Evolutionary conservation across 2,797 vertebrate species (phyloP), one percentile per base, ranked within the genome.

Genomic region (Merluccius polli): DNA sequence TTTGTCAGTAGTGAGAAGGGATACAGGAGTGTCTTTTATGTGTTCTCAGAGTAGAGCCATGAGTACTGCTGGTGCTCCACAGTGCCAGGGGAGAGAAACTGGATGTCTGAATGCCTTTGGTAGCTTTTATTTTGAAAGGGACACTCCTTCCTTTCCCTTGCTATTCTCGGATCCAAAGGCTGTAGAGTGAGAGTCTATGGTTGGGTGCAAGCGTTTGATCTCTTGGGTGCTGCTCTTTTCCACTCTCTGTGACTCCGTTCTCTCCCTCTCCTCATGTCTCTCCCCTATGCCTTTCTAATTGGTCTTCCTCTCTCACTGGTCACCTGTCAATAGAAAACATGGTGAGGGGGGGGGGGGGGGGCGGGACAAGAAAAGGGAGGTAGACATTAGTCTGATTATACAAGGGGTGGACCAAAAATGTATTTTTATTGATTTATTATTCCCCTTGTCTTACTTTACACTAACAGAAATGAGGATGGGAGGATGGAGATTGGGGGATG

Each of bases 311-410:
- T 63, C 52, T 63, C n/a, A 6, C 52, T 11, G n/a, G 48, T 52
- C 86, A 85, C 82, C 77, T 75, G 80, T 83, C 86, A n/a, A 81
- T 85, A 83, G 80, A 84, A 88, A 81, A 90, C 83, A 87, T 89
- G 87, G 84, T 32, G 75, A 87, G 74, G 85, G 79, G 87, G 86
- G 81, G 36, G 74, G 72, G 38, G 71, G 67, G 33, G 78, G 41
- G 80, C 74, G 29, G 76, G 80, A 72, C 69, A 82, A 67, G 76
- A 18, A 30, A 69, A n/a, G n/a, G n/a, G n/a, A n/a, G n/a, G n/a
- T n/a, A n/a, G n/a, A n/a, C n/a, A n/a, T n/a, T n/a, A n/a, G n/a
- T n/a, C n/a, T n/a, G n/a, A n/a, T n/a, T 10, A 29, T 48, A 41
- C 12, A 41, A 31, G 16, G 29, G 75, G 74, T 82, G 78, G 77